phyloP scores from a whole-genome alignment of 2,113 vertebrate genomes.

The Marmota monax region DNA sequence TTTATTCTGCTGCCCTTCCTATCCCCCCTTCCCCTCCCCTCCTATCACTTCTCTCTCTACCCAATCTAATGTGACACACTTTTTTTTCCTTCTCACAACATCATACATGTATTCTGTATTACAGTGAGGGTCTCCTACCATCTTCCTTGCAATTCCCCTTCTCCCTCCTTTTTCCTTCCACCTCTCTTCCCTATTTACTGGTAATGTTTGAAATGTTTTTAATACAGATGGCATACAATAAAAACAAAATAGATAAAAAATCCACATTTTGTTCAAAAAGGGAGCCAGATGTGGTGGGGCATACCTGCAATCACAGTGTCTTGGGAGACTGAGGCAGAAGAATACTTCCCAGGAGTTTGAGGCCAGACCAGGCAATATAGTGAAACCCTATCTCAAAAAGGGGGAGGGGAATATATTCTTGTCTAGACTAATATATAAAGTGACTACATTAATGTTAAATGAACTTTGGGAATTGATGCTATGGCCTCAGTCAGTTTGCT shows the following conservation, averaged over 20 bases:
- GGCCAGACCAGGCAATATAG: not conserved
- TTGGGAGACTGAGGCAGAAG: not conserved
- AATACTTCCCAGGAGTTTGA: not conserved
- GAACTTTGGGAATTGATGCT: not conserved
- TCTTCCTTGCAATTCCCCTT: too few relatives aligned
- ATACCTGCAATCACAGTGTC: not conserved
- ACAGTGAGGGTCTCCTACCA: too few relatives aligned
- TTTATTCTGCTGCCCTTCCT: too few relatives aligned
- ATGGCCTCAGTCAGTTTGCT: not conserved
- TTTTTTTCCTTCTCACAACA: too few relatives aligned
- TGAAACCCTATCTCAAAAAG: not conserved
- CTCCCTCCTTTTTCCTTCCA: too few relatives aligned
- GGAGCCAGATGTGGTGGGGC: too few relatives aligned
- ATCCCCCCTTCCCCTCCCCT: too few relatives aligned
- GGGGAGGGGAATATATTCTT: not conserved
- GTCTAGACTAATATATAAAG: not conserved
- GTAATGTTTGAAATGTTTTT: too few relatives aligned
- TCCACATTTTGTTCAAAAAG: slow-evolving; percentile 16
- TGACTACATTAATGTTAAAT: not conserved
- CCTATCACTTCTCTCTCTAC: too few relatives aligned
- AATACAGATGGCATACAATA: not conserved
- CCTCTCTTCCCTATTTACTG: too few relatives aligned
- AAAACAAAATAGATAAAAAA: slow-evolving; percentile 44
- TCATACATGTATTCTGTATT: too few relatives aligned
- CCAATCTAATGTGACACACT: too few relatives aligned